Conservation (phyloP, 2,888 invertebrate species). For the Cryptocheilus praepositus region DNA sequence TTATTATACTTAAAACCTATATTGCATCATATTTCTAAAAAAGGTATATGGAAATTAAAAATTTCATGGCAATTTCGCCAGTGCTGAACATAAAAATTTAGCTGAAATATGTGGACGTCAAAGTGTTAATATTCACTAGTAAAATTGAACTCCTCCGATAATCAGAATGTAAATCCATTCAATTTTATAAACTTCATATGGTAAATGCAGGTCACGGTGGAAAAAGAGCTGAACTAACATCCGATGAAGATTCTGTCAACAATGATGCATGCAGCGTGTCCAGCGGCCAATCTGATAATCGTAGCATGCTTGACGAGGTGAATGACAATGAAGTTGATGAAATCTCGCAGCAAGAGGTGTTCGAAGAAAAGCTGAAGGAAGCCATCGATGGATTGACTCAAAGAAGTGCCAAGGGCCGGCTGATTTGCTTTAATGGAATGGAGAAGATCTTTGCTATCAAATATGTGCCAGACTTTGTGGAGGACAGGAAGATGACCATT, state of each 20-base stretch:
- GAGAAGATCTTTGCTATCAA: conserved; percentile 86
- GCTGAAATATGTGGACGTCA: too few relatives aligned
- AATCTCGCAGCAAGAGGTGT: conserved; percentile 81
- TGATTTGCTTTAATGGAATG: conserved; percentile 82
- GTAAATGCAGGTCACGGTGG: conserved; percentile 61
- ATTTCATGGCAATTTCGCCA: too few relatives aligned
- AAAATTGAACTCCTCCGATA: too few relatives aligned
- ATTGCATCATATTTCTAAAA: neutral
- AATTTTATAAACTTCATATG: too few relatives aligned
- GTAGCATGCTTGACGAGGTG: conserved; percentile 79
- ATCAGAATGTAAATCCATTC: too few relatives aligned
- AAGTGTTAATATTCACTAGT: too few relatives aligned
- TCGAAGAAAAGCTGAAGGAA: conserved; percentile 92
- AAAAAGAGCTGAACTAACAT: conserved; percentile 80
- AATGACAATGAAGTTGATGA: conserved; percentile 78
- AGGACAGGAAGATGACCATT: conserved; percentile 85
- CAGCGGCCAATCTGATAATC: conserved; percentile 86
- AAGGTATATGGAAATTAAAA: too few relatives aligned
- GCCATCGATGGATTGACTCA: conserved; percentile 92
- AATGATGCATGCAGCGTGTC: conserved; percentile 89
- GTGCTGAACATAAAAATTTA: too few relatives aligned
- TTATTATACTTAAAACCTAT: too few relatives aligned
- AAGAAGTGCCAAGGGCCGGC: conserved; percentile 90
- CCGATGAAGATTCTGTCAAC: conserved; percentile 84
- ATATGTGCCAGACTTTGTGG: conserved; percentile 85